phyloP scores from a whole-genome alignment of 1,140 invertebrate species.

The Brachionus manjavacas region DNA sequence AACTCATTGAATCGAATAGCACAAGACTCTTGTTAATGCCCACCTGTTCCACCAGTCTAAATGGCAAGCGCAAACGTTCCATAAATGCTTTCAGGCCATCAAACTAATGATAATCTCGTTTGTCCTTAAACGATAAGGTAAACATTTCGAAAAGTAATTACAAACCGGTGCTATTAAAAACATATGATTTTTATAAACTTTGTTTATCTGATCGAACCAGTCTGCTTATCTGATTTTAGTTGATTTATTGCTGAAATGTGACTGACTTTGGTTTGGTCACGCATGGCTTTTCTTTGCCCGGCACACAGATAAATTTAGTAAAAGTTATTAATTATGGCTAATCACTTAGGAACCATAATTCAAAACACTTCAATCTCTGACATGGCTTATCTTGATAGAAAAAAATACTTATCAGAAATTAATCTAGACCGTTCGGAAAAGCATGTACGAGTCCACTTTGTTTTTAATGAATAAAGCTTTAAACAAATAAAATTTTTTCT shows the following conservation, averaged over 20 bases:
- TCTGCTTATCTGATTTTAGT: not conserved
- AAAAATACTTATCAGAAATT: not conserved
- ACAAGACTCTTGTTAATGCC: not conserved
- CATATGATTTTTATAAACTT: not conserved
- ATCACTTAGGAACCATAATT: not conserved
- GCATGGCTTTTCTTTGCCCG: not conserved
- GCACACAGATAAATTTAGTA: not conserved
- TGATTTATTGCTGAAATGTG: not conserved
- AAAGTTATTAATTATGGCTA: not conserved
- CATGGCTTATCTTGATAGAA: not conserved
- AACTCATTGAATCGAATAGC: not conserved
- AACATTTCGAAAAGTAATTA: slow-evolving; percentile 24
- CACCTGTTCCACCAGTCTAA: not conserved
- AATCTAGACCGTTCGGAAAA: not conserved
- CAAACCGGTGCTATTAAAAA: slow-evolving; percentile 4
- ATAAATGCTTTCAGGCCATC: not conserved
- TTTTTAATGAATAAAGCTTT: not conserved
- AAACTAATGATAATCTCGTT: not conserved
- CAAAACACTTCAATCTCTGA: not conserved
- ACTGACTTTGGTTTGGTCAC: not conserved
- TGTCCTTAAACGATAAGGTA: slow-evolving; percentile 8
- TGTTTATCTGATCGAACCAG: not conserved
- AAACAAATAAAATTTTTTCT: not conserved
- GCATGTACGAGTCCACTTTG: not conserved
- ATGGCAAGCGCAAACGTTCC: not conserved